Conservation (phyloP, 2,797 vertebrate species). For the Phalanger gymnotis region DNA sequence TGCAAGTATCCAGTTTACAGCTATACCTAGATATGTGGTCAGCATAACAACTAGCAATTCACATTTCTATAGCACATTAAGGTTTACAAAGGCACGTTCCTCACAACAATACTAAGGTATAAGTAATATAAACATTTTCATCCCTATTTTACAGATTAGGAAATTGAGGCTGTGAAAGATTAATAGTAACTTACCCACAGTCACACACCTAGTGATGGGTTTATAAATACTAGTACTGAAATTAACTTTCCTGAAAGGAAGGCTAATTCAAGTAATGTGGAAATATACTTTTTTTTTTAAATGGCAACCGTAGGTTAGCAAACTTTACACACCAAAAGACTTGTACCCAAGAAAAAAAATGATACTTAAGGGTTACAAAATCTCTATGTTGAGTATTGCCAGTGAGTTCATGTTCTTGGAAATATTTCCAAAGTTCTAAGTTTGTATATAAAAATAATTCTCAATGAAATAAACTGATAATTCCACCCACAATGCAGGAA, state of each 20-base stretch:
- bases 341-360: slow-evolving; percentile 29
- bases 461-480: slow-evolving; percentile 45
- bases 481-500: background rate
- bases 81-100: background rate
- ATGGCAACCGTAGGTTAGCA: slow-evolving; percentile 29
- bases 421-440: slow-evolving; percentile 23
- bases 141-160: background rate
- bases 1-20: slow-evolving; percentile 45
- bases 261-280: slow-evolving; percentile 1
- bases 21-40: background rate
- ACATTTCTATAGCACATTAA: background rate
- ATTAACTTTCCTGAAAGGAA: slow-evolving; percentile 42
- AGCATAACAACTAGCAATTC: slow-evolving; percentile 14
- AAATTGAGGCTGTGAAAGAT: background rate
- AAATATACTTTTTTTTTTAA: slow-evolving; percentile 18
- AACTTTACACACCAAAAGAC: slow-evolving; percentile 21
- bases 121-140: background rate
- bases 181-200: background rate
- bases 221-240: slow-evolving; percentile 29
- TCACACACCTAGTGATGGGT: background rate
- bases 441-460: slow-evolving; percentile 37
- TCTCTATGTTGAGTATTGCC: slow-evolving; percentile 5
- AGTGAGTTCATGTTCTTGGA: slow-evolving; percentile 31
- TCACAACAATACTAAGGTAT: background rate
- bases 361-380: slow-evolving; percentile 23